phyloP scores from a whole-genome alignment of 2,113 vertebrate species.

The Macroglossus sobrinus region DNA sequence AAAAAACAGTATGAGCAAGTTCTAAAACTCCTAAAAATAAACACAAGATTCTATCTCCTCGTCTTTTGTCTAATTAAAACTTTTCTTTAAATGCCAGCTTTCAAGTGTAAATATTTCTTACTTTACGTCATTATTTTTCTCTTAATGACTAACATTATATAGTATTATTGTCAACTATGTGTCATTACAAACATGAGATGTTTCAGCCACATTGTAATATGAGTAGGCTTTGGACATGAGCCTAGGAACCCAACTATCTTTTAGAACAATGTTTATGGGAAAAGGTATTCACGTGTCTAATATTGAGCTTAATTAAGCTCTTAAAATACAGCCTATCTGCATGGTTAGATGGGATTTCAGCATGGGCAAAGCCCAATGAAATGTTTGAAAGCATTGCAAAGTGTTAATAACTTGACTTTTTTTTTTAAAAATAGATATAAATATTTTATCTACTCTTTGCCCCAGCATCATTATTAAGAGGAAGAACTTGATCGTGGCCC shows the following conservation, averaged over 20 bases:
- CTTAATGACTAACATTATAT: not conserved
- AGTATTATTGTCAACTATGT: not conserved
- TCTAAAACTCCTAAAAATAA: not conserved
- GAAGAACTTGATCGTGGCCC: not conserved
- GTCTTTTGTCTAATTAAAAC: constrained; percentile 17
- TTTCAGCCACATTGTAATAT: not conserved
- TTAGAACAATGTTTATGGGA: not conserved
- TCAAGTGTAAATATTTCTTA: not conserved
- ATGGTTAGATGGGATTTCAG: not conserved
- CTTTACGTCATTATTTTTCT: not conserved
- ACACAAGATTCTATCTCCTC: not conserved
- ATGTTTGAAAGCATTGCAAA: not conserved
- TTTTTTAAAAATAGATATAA: not conserved
- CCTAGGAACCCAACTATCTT: not conserved
- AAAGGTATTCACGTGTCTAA: not conserved
- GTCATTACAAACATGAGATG: not conserved
- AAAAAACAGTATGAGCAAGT: not conserved
- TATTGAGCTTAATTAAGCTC: not conserved
- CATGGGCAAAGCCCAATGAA: not conserved
- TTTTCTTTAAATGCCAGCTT: not conserved
- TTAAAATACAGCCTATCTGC: not conserved
- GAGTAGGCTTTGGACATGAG: not conserved
- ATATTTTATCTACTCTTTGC: not conserved
- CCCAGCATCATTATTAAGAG: not conserved
- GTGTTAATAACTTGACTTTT: not conserved